Conservation (phyloP, 53 echinoderm and acorn worm genomes). For the Mesocentrotus franciscanus region DNA sequence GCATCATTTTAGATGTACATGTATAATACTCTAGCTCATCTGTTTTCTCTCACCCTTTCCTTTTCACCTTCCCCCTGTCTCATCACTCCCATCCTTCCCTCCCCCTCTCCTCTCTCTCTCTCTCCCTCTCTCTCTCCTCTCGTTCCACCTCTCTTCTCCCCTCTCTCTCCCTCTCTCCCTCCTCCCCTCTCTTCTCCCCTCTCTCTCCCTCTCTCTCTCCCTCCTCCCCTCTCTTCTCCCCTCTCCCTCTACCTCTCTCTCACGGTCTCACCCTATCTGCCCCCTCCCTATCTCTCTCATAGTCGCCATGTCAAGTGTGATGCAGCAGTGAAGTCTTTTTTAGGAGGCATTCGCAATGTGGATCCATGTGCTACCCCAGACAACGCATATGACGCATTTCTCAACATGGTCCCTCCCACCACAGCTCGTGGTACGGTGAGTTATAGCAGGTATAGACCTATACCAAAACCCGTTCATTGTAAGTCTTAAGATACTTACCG, state of each 20-base stretch:
- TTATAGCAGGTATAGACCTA: neutral
- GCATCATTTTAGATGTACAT: neutral
- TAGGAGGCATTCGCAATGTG: neutral
- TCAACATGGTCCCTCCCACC: conserved; percentile 45
- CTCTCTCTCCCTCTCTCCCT: neutral
- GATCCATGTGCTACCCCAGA: conserved; percentile 32
- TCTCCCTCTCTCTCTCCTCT: neutral
- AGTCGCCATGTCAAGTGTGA: conserved; percentile 7
- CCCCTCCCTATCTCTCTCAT: neutral
- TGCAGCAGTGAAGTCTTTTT: neutral
- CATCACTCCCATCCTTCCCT: neutral
- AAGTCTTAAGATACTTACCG: too few relatives aligned
- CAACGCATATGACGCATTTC: conserved; percentile 44
- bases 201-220: too few relatives aligned
- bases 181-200: too few relatives aligned
- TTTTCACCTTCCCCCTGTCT: neutral
- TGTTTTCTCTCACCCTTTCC: neutral
- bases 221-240: too few relatives aligned
- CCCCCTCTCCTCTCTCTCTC: neutral
- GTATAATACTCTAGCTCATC: neutral
- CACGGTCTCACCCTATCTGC: too few relatives aligned
- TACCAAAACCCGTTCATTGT: too few relatives aligned
- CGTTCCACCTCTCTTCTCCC: too few relatives aligned
- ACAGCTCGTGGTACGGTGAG: conserved; percentile 26
- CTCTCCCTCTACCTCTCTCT: too few relatives aligned